Conservation (phyloP, 2,888 invertebrate species). For the Luperina testacea region DNA sequence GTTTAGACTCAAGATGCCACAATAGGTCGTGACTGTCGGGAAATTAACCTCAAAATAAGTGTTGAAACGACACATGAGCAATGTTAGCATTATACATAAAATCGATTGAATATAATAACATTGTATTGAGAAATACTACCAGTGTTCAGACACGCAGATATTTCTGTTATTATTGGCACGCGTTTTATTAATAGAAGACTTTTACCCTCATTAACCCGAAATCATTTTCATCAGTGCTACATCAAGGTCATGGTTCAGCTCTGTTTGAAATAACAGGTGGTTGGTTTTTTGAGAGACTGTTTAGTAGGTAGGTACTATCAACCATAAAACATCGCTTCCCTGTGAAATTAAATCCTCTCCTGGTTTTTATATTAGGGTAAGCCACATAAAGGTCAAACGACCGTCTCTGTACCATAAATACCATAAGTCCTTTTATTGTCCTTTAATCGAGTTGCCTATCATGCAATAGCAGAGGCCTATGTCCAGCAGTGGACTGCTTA, state of each 20-base stretch:
- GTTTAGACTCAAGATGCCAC: conserved; percentile 12
- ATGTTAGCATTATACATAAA: conserved; percentile 37
- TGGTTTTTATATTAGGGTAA: neutral
- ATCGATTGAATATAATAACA: conserved; percentile 46
- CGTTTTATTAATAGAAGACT: conserved; percentile 6
- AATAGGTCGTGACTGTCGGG: conserved; percentile 25
- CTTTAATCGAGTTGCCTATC: no score
- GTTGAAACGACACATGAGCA: conserved; percentile 33
- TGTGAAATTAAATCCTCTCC: neutral
- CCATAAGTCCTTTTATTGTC: no score
- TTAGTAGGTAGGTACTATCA: neutral
- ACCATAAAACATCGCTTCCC: neutral
- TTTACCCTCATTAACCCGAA: neutral
- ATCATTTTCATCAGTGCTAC: neutral
- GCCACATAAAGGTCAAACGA: neutral
- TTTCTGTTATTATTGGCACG: neutral
- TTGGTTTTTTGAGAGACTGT: neutral
- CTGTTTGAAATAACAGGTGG: neutral
- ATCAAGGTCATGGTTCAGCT: neutral
- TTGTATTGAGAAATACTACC: conserved; percentile 30
- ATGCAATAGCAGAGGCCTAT: no score
- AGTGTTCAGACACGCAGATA: conserved; percentile 29
- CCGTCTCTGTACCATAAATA: neutral
- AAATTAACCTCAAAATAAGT: conserved; percentile 47
- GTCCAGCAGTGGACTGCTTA: no score